phyloP scores from a whole-genome alignment of 1,140 invertebrate species.

The Drosophila tsacasi region DNA sequence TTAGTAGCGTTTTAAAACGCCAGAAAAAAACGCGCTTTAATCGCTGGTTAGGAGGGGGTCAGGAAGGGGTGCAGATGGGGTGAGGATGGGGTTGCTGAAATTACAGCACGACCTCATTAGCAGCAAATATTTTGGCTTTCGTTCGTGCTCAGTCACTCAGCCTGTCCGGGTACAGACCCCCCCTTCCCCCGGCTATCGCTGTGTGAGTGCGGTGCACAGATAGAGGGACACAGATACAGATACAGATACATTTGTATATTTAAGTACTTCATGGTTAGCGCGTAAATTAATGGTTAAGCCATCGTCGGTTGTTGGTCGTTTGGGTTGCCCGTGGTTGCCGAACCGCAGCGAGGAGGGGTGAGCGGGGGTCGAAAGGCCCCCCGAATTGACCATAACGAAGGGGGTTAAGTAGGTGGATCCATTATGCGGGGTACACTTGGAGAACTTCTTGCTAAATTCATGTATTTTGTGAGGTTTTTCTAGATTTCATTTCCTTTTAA shows the following conservation, averaged over 20 bases:
- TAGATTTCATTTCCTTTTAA: background rate
- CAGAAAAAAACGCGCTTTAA: conserved; percentile 31
- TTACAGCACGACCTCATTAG: conserved; percentile 70
- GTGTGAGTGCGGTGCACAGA: conserved; percentile 42
- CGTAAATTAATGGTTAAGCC: conserved; percentile 81
- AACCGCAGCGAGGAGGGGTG: conserved; percentile 13
- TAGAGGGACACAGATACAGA: conserved; percentile 53
- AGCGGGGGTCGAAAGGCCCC: background rate
- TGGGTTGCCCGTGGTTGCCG: conserved; percentile 43
- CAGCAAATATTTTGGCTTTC: conserved; percentile 70
- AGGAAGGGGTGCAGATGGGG: background rate
- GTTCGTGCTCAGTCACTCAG: conserved; percentile 48
- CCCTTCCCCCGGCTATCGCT: background rate
- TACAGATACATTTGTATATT: conserved; percentile 78
- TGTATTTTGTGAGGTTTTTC: background rate
- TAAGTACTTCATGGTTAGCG: conserved; percentile 79
- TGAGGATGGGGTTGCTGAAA: conserved; percentile 30
- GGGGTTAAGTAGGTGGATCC: conserved; percentile 14
- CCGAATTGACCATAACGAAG: conserved; percentile 31
- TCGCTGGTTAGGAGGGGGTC: conserved; percentile 53
- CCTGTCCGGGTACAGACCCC: background rate
- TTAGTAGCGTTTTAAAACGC: conserved; percentile 52
- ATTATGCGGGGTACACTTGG: conserved; percentile 6
- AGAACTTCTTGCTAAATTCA: background rate
- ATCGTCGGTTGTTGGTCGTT: conserved; percentile 43